Evolutionary conservation across 2,797 vertebrate species (phyloP), one percentile per base, ranked within the genome.

Genomic region (Poeciliopsis paucimaculata): DNA sequence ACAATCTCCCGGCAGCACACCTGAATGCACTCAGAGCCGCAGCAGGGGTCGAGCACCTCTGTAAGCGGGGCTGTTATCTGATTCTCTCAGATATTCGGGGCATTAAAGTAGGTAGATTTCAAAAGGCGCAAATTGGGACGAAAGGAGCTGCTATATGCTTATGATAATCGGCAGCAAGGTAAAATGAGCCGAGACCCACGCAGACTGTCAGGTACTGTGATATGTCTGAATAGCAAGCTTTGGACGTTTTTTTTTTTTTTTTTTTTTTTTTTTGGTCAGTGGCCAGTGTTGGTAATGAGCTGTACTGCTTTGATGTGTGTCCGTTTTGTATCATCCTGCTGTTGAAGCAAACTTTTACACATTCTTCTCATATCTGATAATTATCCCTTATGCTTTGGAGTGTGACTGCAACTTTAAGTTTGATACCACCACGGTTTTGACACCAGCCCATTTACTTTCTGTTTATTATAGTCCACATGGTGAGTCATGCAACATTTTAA

Each of bases 261-360:
- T n/a, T 51, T 31, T 3, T 5, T 73, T 55, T 55, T 75, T 66
- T 83, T 75, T 76, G 84, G 88, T 83, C 79, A 82, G 66, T 84
- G 84, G 77, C 79, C 81, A 80, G 72, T 66, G 68, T 55, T 49
- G 86, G 82, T 91, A 87, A 91, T 90, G 77, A 87, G 86, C 86
- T 78, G 26, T 43, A 73, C 74, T 77, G 68, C 89, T 90, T 93
- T 92, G 89, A 86, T 90, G 83, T 89, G 15, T 79, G 80, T 88
- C 46, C 77, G 75, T 71, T 77, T 46, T 31, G 57, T 77, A 45
- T 71, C 15, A 51, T 78, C 76, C 76, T 77, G 47, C 28, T 62
- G 78, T 53, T 81, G 62, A 77, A 78, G 5, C 80, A 46, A 82
- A 77, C 88, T 87, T 84, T 77, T 84, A 78, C 79, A 82, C 83